Conservation (phyloP, 2,888 invertebrate genomes). For the Cryptocheilus praepositus region DNA sequence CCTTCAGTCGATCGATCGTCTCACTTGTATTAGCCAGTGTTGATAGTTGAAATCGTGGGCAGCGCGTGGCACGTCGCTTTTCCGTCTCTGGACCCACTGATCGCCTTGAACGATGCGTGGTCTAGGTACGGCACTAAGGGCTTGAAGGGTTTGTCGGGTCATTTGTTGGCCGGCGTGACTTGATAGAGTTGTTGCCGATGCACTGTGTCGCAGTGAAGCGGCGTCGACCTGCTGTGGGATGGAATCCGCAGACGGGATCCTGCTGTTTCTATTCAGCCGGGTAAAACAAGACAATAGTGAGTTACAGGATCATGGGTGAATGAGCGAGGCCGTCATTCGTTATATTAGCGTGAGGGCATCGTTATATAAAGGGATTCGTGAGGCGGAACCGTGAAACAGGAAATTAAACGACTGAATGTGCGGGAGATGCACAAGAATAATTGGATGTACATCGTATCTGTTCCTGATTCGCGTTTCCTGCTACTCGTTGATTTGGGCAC, state of each 20-base stretch:
- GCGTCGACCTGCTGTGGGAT: slow-evolving; percentile 76
- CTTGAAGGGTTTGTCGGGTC: slow-evolving; percentile 83
- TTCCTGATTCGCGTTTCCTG: slow-evolving; percentile 41
- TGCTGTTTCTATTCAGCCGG: slow-evolving; percentile 76
- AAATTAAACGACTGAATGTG: slow-evolving; percentile 25
- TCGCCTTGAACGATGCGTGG: slow-evolving; percentile 83
- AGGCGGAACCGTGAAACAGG: slow-evolving; percentile 20
- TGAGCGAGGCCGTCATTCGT: too few relatives aligned
- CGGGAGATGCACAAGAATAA: too few relatives aligned
- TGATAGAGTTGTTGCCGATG: slow-evolving; percentile 62
- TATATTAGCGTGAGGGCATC: background rate
- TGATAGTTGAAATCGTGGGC: slow-evolving; percentile 82
- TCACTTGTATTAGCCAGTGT: slow-evolving; percentile 93
- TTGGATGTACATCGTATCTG: background rate
- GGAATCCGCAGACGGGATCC: slow-evolving; percentile 79
- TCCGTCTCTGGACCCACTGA: slow-evolving; percentile 84
- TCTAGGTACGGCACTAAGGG: slow-evolving; percentile 86
- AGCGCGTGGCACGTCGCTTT: slow-evolving; percentile 72
- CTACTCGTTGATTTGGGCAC: slow-evolving; percentile 4
- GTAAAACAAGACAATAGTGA: background rate
- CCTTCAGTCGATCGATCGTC: too few relatives aligned
- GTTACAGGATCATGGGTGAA: background rate
- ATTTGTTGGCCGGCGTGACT: slow-evolving; percentile 78
- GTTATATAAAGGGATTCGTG: background rate
- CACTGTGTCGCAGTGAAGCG: slow-evolving; percentile 74